Conservation (phyloP, 2,888 invertebrate species). For the Napeogenes sylphis region DNA sequence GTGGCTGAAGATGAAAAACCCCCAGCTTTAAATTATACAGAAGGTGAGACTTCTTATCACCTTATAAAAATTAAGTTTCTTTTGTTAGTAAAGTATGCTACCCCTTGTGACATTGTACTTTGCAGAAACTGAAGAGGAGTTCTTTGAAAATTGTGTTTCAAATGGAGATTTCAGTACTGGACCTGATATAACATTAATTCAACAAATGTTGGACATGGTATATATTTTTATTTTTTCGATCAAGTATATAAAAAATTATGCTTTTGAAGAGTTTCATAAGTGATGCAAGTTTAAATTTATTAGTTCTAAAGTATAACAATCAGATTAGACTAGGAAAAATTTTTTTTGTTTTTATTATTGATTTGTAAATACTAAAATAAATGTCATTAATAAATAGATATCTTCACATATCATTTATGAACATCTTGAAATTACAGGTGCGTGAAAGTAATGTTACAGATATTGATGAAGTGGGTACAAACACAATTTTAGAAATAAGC, state of each 20-base stretch:
- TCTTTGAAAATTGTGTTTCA: slow-evolving; percentile 34
- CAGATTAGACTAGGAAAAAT: too few relatives aligned
- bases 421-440: slow-evolving; percentile 40
- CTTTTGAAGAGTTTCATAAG: background rate
- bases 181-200: slow-evolving; percentile 50
- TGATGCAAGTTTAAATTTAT: background rate
- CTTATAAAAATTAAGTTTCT: too few relatives aligned
- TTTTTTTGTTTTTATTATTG: too few relatives aligned
- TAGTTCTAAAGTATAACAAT: too few relatives aligned
- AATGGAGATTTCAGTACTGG: slow-evolving; percentile 34
- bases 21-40: slow-evolving; percentile 36
- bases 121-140: slow-evolving; percentile 53
- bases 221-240: too few relatives aligned
- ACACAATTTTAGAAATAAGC: slow-evolving; percentile 17
- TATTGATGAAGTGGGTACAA: slow-evolving; percentile 27
- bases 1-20: slow-evolving; percentile 40
- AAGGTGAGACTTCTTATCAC: slow-evolving; percentile 39
- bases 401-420: background rate
- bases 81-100: too few relatives aligned
- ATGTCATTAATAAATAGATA: background rate
- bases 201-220: slow-evolving; percentile 53
- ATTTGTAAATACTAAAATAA: too few relatives aligned
- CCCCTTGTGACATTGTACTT: slow-evolving; percentile 12
- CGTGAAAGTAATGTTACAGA: slow-evolving; percentile 26
- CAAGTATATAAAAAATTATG: too few relatives aligned